Evolutionary conservation across 1,140 invertebrate genomes (phyloP).

Genomic region (Chironomus striatipennis): DNA sequence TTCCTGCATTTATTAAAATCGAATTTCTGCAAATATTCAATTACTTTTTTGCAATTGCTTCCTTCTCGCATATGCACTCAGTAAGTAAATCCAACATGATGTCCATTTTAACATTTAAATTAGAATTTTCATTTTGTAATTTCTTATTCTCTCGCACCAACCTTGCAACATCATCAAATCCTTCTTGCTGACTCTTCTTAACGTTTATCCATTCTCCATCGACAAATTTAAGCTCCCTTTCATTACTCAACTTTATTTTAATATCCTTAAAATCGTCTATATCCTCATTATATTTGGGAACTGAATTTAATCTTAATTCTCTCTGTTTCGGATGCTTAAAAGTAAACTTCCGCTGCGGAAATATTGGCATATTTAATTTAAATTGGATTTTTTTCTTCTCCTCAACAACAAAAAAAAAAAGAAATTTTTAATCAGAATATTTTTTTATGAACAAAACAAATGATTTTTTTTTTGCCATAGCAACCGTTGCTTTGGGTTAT

Average conservation of each 20-base stretch:
- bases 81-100: not conserved
- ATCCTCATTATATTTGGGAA: not conserved
- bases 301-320: not conserved
- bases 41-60: not conserved
- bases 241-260: constrained; percentile 11
- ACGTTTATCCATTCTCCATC: not conserved
- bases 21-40: no score
- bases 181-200: not conserved
- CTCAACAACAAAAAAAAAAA: not conserved
- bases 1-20: no score
- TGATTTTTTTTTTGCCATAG: not conserved
- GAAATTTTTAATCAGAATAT: not conserved
- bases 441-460: not conserved
- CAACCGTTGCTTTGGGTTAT: not conserved
- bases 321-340: not conserved
- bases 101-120: not conserved
- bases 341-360: constrained; percentile 1
- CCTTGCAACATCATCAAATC: not conserved
- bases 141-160: not conserved
- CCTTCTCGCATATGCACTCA: not conserved
- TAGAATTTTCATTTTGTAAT: not conserved
- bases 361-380: constrained; percentile 17
- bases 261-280: constrained; percentile 10
- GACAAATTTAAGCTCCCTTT: not conserved
- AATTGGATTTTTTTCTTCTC: not conserved